Conservation (phyloP, 53 echinoderm and acorn worm genomes). For the Apostichopus leukothele region DNA sequence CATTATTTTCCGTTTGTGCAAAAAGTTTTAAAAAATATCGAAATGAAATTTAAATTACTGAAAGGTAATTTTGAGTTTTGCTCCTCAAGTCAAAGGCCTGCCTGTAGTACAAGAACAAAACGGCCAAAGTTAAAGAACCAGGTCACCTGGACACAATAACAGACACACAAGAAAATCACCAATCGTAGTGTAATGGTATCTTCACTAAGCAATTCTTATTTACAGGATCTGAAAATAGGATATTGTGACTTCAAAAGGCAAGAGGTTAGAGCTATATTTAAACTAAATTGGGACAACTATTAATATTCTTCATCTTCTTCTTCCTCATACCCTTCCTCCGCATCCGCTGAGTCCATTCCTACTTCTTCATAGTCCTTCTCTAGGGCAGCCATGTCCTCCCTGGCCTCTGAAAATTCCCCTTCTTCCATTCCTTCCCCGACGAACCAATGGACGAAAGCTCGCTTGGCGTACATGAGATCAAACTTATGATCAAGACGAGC, state of each 20-base stretch:
- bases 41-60: no score
- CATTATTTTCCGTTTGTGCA: no score
- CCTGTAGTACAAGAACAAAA: no score
- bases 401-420: conserved; percentile 87
- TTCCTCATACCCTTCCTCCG: conserved; percentile 40
- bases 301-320: conserved; percentile 36
- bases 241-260: not conserved
- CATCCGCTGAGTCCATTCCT: conserved; percentile 43
- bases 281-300: not conserved
- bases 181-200: no score
- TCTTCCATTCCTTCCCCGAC: conserved; percentile 93
- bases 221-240: not conserved
- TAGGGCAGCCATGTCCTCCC: not conserved
- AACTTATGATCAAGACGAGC: conserved; percentile 49
- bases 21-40: no score
- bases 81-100: no score
- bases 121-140: no score
- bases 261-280: not conserved
- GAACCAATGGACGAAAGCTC: conserved; percentile 90
- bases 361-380: conserved; percentile 3
- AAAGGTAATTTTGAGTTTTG: no score
- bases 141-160: no score
- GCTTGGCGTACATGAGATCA: conserved; percentile 90
- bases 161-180: no score
- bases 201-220: not conserved